These are phyloP conservation scores for Chiroxiphia lanceolata DNA, from an alignment of 2,797 vertebrate species.

Conservation along the genomic window DNA sequence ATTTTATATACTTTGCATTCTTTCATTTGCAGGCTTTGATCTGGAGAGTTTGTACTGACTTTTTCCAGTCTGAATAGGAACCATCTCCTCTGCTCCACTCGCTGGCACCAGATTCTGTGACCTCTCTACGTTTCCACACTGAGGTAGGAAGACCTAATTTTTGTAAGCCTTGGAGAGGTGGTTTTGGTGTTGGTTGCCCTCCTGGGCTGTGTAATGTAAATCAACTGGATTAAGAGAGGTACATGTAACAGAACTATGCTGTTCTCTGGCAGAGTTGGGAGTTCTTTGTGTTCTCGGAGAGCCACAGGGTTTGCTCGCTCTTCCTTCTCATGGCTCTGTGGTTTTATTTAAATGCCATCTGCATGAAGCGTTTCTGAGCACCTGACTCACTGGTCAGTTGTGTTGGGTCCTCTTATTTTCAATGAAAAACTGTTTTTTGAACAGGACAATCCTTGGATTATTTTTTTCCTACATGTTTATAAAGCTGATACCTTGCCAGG, in stretches of 20 bases:
- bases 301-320: neutral
- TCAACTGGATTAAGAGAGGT: neutral
- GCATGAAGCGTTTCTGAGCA: neutral
- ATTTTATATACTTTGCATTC: neutral
- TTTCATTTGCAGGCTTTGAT: conserved; percentile 45
- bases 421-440: neutral
- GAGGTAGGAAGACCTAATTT: conserved; percentile 55
- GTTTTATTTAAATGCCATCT: neutral
- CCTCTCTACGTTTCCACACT: neutral
- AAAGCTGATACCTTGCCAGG: neutral
- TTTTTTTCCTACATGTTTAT: neutral
- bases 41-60: neutral
- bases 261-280: neutral
- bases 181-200: neutral
- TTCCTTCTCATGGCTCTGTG: neutral
- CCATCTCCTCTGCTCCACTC: neutral
- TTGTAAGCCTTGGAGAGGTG: neutral
- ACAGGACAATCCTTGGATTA: neutral
- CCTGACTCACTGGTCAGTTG: neutral
- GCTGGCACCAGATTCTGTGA: neutral
- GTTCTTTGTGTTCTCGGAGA: neutral
- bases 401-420: neutral
- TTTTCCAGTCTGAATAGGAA: neutral
- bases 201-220: neutral
- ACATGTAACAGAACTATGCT: neutral